Evolutionary conservation across 2,888 invertebrate genomes (phyloP).

Genomic region (Crossocerus cetratus): DNA sequence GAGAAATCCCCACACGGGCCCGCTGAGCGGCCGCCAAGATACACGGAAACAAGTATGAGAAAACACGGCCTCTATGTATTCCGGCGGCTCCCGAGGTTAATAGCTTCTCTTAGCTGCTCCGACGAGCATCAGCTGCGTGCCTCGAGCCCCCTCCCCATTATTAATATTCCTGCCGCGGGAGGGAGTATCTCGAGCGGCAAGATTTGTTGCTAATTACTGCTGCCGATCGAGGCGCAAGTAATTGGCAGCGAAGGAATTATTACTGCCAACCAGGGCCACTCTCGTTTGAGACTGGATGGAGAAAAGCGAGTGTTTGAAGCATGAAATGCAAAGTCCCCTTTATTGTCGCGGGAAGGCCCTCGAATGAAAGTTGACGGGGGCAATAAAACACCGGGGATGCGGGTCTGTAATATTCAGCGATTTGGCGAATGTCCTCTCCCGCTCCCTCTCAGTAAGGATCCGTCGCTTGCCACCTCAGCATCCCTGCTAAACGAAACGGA

Average conservation of each 20-base stretch:
- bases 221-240: not conserved
- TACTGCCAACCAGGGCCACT: not conserved
- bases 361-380: not conserved
- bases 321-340: conserved; percentile 26
- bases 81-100: too few relatives aligned
- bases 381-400: conserved; percentile 25
- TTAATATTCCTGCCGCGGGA: not conserved
- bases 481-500: conserved; percentile 33
- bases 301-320: not conserved
- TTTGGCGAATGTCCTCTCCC: conserved; percentile 10
- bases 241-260: too few relatives aligned
- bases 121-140: too few relatives aligned
- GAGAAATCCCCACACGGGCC: too few relatives aligned
- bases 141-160: not conserved
- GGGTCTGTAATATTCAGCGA: conserved; percentile 23
- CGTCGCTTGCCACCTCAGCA: not conserved
- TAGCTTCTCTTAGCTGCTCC: too few relatives aligned
- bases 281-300: not conserved
- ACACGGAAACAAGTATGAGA: too few relatives aligned
- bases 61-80: too few relatives aligned
- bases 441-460: conserved; percentile 1
- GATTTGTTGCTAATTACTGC: not conserved
- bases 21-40: too few relatives aligned
- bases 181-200: not conserved
- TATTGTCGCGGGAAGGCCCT: not conserved